Base-by-base conservation (phyloP, 1,140 invertebrate genomes). In the Drosophila ercepeae region DNA sequence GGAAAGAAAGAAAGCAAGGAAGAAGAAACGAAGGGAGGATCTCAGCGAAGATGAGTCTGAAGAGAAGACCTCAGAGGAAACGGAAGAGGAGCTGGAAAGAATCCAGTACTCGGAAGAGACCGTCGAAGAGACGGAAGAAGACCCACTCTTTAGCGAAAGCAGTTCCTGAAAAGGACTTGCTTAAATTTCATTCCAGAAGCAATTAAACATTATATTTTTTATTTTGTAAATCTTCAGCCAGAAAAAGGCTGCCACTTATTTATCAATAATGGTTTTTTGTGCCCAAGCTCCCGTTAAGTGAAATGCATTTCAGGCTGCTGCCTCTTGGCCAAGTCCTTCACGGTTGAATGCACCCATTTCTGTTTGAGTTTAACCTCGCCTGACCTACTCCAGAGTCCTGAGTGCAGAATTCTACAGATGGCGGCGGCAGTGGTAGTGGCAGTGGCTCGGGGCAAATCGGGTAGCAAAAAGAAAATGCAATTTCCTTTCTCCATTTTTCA, bases 401-500 rank as follows among this genome's bases (percentile, higher is more conserved):
- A 64, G 54, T 42, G 42, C 25, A 55, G 18, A 46, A 36, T 51
- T 19, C 51, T n/a, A 51, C 63, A 52, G 63, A 64, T 67, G 51
- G 63, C 32, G 52, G 32, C 1, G 32, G 61, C 29, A 29, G 34
- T 9, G 0, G 27, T 42, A 4, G 9, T 5, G 13, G 34, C 34
- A 14, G n/a, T 39, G 64, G 52, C 67, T 41, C 41, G 51, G 42
- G 63, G 67, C 55, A 32, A 32, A 32, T 32, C 29, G 29, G 29
- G 29, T 32, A 32, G 29, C 29, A 48, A 32, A 73, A 73, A 57
- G 72, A 71, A 86, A 86, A 86, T 86, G 82, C 81, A 86, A 86
- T 86, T 86, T 86, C 68, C 76, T 76, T 69, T 75, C 46, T 88
- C 76, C 75, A 86, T 86, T 77, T 86, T 86, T 86, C 78, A 88